phyloP scores from a whole-genome alignment of 2,888 invertebrate species.

The Meloe dianella region DNA sequence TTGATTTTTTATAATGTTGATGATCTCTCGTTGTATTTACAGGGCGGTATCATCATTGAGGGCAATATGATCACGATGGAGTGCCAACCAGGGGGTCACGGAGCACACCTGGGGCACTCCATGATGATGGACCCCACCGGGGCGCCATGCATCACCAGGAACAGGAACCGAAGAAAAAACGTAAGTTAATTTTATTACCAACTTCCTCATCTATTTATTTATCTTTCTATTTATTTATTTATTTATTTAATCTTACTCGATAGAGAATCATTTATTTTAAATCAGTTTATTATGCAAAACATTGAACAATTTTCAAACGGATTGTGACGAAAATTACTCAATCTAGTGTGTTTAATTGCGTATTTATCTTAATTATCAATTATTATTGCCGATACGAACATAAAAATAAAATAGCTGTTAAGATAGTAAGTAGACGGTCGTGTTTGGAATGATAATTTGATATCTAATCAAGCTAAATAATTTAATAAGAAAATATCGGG shows the following conservation, averaged over 20 bases:
- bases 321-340: slow-evolving; percentile 11
- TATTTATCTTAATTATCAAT: not conserved
- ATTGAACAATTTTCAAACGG: not conserved
- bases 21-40: slow-evolving; percentile 36
- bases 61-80: slow-evolving; percentile 61
- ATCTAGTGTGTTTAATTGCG: not conserved
- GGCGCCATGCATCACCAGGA: slow-evolving; percentile 56
- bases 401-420: not conserved
- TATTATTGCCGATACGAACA: not conserved
- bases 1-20: slow-evolving; percentile 14
- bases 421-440: not conserved
- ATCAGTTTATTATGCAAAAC: slow-evolving; percentile 15
- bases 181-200: slow-evolving; percentile 48
- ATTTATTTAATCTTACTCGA: not conserved
- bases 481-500: not conserved
- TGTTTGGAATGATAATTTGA: slow-evolving; percentile 6
- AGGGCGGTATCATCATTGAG: slow-evolving; percentile 56
- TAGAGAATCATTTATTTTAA: slow-evolving; percentile 4
- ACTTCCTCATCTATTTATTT: slow-evolving; percentile 9
- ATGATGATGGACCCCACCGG: slow-evolving; percentile 59
- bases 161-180: slow-evolving; percentile 57
- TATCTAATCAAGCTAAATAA: not conserved
- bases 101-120: slow-evolving; percentile 61
- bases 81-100: slow-evolving; percentile 61
- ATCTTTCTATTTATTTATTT: not conserved